Evolutionary conservation across 2,797 vertebrate species (phyloP).

Genomic region (Galagoides demidoff): DNA sequence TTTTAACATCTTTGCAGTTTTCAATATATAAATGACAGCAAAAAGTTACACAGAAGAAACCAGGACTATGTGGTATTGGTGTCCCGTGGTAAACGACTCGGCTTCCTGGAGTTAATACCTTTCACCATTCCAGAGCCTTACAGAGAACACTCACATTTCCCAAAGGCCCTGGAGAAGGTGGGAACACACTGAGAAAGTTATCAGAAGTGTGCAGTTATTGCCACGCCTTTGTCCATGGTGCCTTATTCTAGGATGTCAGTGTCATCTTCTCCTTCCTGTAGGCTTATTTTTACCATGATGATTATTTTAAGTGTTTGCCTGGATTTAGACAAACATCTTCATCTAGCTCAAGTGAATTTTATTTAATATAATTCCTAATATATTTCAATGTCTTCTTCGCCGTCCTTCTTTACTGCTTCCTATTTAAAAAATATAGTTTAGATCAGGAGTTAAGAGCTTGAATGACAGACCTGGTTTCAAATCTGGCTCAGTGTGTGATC

Average conservation of each 20-base stretch:
- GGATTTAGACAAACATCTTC: constrained; percentile 4
- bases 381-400: neutral
- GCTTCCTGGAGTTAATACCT: neutral
- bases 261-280: neutral
- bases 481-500: neutral
- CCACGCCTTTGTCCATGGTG: neutral
- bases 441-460: neutral
- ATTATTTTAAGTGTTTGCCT: constrained; percentile 11
- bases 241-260: neutral
- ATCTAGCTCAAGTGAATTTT: neutral
- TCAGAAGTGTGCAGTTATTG: rapidly evolving
- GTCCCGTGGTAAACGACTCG: neutral
- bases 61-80: neutral
- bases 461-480: neutral
- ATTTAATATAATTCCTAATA: neutral
- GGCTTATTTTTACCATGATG: neutral
- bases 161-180: neutral
- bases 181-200: neutral
- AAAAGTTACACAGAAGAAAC: constrained; percentile 3
- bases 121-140: neutral
- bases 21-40: neutral
- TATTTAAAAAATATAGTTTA: neutral
- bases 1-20: neutral
- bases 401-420: neutral
- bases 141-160: neutral